Base-by-base conservation (phyloP, 2,113 vertebrate species). In the Dicaeum eximium region DNA sequence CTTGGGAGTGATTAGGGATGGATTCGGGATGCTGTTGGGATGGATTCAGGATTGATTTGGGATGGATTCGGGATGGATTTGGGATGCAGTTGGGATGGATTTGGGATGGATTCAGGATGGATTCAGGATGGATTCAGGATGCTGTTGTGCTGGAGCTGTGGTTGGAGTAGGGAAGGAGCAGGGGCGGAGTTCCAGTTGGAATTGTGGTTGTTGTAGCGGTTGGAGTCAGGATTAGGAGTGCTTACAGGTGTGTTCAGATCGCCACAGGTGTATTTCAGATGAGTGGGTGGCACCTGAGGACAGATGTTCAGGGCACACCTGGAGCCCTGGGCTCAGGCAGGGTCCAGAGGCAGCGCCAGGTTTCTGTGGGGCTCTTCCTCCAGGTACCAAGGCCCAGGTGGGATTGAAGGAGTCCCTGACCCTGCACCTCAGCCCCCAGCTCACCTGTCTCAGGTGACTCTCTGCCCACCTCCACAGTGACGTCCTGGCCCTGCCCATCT, bases 401-500 rank as follows among this genome's bases (percentile, higher is more conserved):
- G 58, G 50, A 8, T 1, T 20, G 69, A 10, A 7, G 50, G n/a
- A 1, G 5, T 2, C 33, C 48, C 28, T 9, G 35, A 1, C 13
- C 37, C 38, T 7, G 6, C 8, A 4, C 18, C 60, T 37, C 10
- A 8, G 35, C 25, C 15, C 30, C 25, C 25, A 7, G 23, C 71
- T 67, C 62, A 67, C 72, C 72, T 86, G 72, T 33, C 83, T 60
- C 72, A 67, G 72, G 62, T 86, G 53, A 42, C 3, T 25, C 24
- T 33, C 28, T 25, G 7, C 17, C 50, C 3, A 5, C 31, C 11
- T 13, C 60, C 21, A 1, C 79, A 99, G 99, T 50, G 99, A 99
- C 88, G 99, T 99, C 30, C 99, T 99, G 5, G 99, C 99, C 20
- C 98, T 99, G 86, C 99, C 99, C 93, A 99, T 99, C 97, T 99